Base-by-base conservation (phyloP, 2,888 invertebrate species). In the Drosophila demipolita region DNA sequence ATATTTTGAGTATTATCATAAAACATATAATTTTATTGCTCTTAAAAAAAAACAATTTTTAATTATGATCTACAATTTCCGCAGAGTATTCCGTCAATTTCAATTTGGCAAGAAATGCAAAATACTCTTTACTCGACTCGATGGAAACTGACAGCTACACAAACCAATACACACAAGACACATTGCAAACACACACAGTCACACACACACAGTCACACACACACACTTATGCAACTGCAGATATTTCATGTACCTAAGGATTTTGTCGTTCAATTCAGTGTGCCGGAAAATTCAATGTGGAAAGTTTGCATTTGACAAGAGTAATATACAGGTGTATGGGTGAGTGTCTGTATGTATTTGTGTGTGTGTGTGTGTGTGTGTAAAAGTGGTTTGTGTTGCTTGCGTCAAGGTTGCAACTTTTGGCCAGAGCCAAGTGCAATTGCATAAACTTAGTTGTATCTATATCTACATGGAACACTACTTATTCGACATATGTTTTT, bases 281-380 rank as follows among this genome's bases (percentile, higher is more conserved):
- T 80, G 80, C 71, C 61, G 90, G 89, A 85, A 90, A 85, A 85
- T 86, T 80, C 84, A 90, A 85, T 89, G 90, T 75, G 89, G 90
- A 90, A 85, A 85, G 87, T 85, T 90, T 86, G 74, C 75, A 75
- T 82, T 87, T 78, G 67, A 63, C 67, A 48, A 64, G 42, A 52
- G 15, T 57, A 26, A 38, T 38, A 38, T 40, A 63, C 60, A 63
- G 48, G 40, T 35, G 29, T 54, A 32, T 11, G 23, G 32, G 33
- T 23, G 54, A 26, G 61, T 35, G 42, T 65, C 23, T 36, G 17
- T 38, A 53, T 36, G 17, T 38, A 50, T n/a, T n/a, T 54, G 66
- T 65, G 61, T 38, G 23, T 54, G 7, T 48, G 33, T 42, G 23
- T 36, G 48, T 32, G 38, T 15, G 55, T 49, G 15, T 49, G n/a